Evolutionary conservation across 2,113 vertebrate genomes (phyloP).

Genomic region (Ictalurus furcatus): DNA sequence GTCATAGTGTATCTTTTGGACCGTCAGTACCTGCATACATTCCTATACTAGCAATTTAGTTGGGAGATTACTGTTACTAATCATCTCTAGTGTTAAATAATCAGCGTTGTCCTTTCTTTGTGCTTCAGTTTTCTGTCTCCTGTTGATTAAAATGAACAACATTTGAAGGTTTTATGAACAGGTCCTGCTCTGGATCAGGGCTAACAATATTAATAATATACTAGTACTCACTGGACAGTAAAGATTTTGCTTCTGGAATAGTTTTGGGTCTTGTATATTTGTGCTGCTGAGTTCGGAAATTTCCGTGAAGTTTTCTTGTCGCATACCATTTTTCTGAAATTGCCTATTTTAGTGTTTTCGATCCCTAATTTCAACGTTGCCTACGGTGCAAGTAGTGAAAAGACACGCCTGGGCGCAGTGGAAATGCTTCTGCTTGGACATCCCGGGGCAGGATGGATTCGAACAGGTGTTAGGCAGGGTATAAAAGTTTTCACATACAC

Average conservation of each 20-base stretch:
- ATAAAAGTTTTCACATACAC: too few species aligned
- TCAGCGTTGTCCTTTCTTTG: not conserved
- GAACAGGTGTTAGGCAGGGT: too few species aligned
- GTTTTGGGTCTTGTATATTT: not conserved
- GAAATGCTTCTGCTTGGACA: too few species aligned
- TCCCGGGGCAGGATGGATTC: too few species aligned
- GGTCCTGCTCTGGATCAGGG: not conserved
- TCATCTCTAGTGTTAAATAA: not conserved
- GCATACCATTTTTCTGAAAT: not conserved
- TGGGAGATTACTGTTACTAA: not conserved
- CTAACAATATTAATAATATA: not conserved
- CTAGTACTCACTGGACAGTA: not conserved
- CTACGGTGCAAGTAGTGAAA: too few species aligned
- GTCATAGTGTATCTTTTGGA: not conserved
- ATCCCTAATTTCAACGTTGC: too few species aligned
- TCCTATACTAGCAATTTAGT: not conserved
- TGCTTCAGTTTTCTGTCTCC: not conserved
- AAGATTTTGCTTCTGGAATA: not conserved
- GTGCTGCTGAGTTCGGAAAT: not conserved
- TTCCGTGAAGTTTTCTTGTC: not conserved
- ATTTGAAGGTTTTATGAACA: not conserved
- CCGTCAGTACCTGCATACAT: not conserved
- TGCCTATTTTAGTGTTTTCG: not conserved
- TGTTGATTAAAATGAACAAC: not conserved
- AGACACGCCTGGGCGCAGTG: too few species aligned